Percentiles rank a stretch among this genome's conserved stretches.
phyloP scores from a whole-genome alignment of 2,888 invertebrate species.

The Luperina testacea region DNA sequence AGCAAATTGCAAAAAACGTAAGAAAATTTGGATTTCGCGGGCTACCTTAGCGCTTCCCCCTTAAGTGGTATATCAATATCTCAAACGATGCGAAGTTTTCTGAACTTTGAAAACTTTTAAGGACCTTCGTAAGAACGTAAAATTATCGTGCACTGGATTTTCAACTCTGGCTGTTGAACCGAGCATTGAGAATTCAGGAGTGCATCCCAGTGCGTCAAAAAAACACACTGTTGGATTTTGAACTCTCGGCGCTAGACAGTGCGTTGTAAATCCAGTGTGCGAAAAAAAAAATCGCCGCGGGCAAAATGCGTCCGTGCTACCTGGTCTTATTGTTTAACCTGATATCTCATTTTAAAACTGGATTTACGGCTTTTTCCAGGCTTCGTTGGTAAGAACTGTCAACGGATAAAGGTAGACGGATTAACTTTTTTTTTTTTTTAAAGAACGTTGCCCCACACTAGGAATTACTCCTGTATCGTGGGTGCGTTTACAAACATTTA shows the following conservation, averaged over 20 bases:
- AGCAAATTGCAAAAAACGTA: no score
- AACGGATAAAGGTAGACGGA: slow-evolving; percentile 15
- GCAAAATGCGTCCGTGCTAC: background rate
- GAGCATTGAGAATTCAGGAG: background rate
- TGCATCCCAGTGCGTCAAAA: background rate
- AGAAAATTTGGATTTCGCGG: no score
- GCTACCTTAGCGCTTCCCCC: no score
- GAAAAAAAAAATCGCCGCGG: background rate
- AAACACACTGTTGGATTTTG: background rate
- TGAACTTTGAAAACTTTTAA: slow-evolving; percentile 11
- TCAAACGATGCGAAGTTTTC: slow-evolving; percentile 4
- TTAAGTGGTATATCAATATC: slow-evolving; percentile 26
- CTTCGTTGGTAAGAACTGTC: background rate
- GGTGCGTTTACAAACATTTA: no score
- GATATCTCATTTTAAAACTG: slow-evolving; percentile 14
- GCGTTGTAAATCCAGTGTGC: background rate
- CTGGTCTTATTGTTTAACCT: background rate
- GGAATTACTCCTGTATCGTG: no score
- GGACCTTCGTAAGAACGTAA: background rate
- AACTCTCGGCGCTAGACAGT: background rate
- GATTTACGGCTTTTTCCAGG: background rate
- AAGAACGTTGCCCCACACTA: no score
- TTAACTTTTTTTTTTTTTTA: no score
- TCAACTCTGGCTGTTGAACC: background rate
- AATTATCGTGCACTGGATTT: background rate